Base-by-base conservation (phyloP, 1,140 invertebrate genomes). In the Lordiphosa stackelbergi region DNA sequence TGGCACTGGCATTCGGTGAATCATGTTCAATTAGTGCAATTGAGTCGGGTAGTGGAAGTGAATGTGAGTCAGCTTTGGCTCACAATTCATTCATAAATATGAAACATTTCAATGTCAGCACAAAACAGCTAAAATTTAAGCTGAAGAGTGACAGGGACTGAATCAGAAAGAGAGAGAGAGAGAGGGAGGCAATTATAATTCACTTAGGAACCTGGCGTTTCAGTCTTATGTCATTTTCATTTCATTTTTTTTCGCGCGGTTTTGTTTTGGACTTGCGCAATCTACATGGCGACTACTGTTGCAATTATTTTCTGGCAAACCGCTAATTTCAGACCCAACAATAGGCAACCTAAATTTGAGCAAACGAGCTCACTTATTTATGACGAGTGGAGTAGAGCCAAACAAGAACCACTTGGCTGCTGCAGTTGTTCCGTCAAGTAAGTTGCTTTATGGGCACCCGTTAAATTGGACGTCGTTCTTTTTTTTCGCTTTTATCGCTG, bases 11-110 rank as follows among this genome's bases (percentile, higher is more conserved):
- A 34, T 54, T 40, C 9, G 57, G 53, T 77, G 73, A 77, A 73
- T 77, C 73, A 78, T 77, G 77, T 73, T 78, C 73, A 79, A 79
- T 78, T 79, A 79, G 74, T 58, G 64, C 64, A 71, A 71, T 70
- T 75, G 63, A 54, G 53, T 40, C 38, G 47, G 7, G 28, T 31
- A 24, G 28, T 31, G 46, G 9, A 13, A 31, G 6, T 31, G 28
- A 31, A 31, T 31, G 28, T 31, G 28, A 31, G 28, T 31, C 28
- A 31, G 28, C 28, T 31, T 31, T 64, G 59, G 63, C 24, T 64
- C 41, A 64, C 47, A 24, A 9, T 52, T 64, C 73, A 78, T 78
- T 79, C 74, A 78, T 69, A 77, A 77, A 69, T 8, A 31, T 31
- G 28, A 68, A 51, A 35, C 10, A 54, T 56, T 62, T 79, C 69